Base-by-base conservation (phyloP, 2,888 invertebrate genomes). In the Eupeodes latifasciatus region DNA sequence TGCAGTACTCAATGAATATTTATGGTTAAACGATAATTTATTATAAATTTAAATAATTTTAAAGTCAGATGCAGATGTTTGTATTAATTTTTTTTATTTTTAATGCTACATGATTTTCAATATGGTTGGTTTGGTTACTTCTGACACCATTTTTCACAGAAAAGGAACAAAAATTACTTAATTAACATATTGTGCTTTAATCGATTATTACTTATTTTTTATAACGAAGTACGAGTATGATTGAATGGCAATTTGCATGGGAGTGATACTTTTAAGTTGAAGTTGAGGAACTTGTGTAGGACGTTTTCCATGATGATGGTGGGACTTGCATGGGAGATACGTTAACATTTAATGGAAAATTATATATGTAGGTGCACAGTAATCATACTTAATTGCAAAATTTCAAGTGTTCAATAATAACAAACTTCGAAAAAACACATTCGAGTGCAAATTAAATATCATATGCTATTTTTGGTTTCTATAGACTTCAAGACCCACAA, bases 131-230 rank as follows among this genome's bases (percentile, higher is more conserved):
- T 0, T 57, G n/a, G 61, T 16, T 61, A 40, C 9, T 40, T 61
- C 34, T n/a, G 14, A 14, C 36, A 61, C 10, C 4, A n/a, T 1
- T 61, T 16, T n/a, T 36, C n/a, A 61, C 34, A 7, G 27, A 27
- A 3, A 27, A 27, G 2, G 27, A 27, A 5, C 5, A 44, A 53
- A 19, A 16, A 19, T 7, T 19, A 34, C 49, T 67, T 51, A n/a
- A 67, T 34, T 66, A 66, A n/a, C 34, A 27, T 27, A 66, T 49
- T 66, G 27, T 66, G 27, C n/a, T 51, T 66, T 67, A 11, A 67
- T 36, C 36, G 67, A 67, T 67, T n/a, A 51, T 4, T n/a, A 44
- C 5, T 11, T 1, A 61, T 6, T 27, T 40, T 40, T 40, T 2
- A 3, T 27, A 27, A 27, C 2, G 27, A 27, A 27, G 27, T 27